These are phyloP conservation scores for Forbesichthys papilliferus DNA, from an alignment of 2,113 vertebrate species.

Conservation along the genomic window DNA sequence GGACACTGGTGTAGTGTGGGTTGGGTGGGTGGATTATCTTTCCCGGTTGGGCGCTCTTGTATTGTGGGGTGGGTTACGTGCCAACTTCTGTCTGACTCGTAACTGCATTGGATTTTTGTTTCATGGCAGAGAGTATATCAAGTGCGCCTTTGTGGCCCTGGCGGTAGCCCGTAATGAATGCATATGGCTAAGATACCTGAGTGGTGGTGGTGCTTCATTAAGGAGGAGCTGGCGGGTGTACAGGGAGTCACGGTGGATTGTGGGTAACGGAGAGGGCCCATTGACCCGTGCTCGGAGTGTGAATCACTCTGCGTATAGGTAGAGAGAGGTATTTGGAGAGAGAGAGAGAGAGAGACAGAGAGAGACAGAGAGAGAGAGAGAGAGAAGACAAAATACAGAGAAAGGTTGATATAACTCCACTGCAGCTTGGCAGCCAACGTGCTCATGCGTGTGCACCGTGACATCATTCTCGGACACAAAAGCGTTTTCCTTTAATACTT, in stretches of 20 bases:
- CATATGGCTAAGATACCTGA: conserved; percentile 52
- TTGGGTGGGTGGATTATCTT: no score
- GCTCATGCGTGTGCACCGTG: conserved; percentile 38
- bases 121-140: conserved; percentile 43
- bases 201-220: conserved; percentile 48
- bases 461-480: conserved; percentile 39
- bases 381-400: neutral
- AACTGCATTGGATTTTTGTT: conserved; percentile 57
- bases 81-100: conserved; percentile 34
- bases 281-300: conserved; percentile 49
- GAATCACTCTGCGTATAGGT: conserved; percentile 44
- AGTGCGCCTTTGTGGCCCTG: conserved; percentile 42
- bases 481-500: conserved; percentile 7
- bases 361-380: conserved; percentile 12
- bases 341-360: conserved; percentile 30
- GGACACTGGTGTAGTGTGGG: no score
- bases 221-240: conserved; percentile 4
- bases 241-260: conserved; percentile 1
- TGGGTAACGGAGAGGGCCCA: neutral
- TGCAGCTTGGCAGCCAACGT: conserved; percentile 45
- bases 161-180: conserved; percentile 52
- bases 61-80: conserved; percentile 13
- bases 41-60: no score
- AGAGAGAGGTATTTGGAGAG: conserved; percentile 12
- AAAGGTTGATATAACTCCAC: conserved; percentile 23